Conservation (phyloP, 2,888 invertebrate genomes). For the Ctena decussata region DNA sequence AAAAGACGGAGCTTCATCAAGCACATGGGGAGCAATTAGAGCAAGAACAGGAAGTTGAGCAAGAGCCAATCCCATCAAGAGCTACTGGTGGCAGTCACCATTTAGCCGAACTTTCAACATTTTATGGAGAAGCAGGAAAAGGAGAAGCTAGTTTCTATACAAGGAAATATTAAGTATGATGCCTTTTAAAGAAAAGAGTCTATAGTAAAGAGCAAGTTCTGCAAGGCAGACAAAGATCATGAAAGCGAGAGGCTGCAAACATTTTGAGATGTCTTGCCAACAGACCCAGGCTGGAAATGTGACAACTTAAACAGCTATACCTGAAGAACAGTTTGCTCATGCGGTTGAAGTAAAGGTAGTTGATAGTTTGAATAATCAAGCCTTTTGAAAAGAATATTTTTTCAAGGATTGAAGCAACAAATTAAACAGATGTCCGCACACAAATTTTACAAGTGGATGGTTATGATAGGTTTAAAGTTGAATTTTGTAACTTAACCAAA, state of each 20-base stretch:
- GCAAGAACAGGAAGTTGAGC: neutral
- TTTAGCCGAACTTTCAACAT: conserved; percentile 17
- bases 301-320: neutral
- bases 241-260: conserved; percentile 25
- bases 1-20: neutral
- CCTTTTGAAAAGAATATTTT: neutral
- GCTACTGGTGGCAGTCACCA: neutral
- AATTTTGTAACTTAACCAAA: conserved; percentile 10
- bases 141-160: conserved; percentile 14
- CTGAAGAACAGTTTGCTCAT: conserved; percentile 13
- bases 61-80: neutral
- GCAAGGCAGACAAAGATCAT: conserved; percentile 17
- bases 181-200: neutral
- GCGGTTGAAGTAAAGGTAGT: conserved; percentile 33
- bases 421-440: conserved; percentile 22
- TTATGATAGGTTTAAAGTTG: conserved; percentile 38
- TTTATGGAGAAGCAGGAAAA: conserved; percentile 25
- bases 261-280: conserved; percentile 9
- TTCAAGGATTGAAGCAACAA: conserved; percentile 21
- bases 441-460: conserved; percentile 22
- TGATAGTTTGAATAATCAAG: neutral
- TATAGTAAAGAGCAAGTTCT: conserved; percentile 13
- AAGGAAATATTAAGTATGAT: conserved; percentile 17
- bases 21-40: neutral
- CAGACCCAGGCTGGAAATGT: neutral